phyloP scores from a whole-genome alignment of 2,888 invertebrate species.

The Cephus sareptanus region DNA sequence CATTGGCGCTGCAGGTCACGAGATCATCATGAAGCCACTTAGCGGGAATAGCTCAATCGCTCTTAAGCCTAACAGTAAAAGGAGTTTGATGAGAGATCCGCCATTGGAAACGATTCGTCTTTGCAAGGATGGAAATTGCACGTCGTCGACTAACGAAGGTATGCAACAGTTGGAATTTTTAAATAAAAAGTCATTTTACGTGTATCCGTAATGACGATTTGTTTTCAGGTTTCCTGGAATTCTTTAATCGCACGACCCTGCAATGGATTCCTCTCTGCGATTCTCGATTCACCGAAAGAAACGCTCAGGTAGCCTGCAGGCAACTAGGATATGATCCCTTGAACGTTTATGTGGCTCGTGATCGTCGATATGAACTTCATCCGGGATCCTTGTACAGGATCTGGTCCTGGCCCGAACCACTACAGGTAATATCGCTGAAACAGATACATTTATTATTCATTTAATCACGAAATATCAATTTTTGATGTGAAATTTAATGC shows the following conservation, averaged over 20 bases:
- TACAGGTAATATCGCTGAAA: conserved; percentile 67
- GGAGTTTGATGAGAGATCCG: conserved; percentile 56
- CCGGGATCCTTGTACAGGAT: conserved; percentile 87
- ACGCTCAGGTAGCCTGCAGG: conserved; percentile 95
- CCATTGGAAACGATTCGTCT: conserved; percentile 76
- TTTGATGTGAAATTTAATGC: neutral
- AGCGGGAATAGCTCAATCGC: conserved; percentile 49
- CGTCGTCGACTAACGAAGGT: conserved; percentile 69
- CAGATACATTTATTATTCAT: neutral
- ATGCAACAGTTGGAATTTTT: neutral
- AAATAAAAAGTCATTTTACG: neutral
- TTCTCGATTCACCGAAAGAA: conserved; percentile 92
- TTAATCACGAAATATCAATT: neutral
- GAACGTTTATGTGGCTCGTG: conserved; percentile 89
- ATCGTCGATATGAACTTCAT: conserved; percentile 87
- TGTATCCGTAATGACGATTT: neutral
- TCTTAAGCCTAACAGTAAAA: conserved; percentile 56
- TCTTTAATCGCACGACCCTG: conserved; percentile 93
- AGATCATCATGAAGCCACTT: conserved; percentile 82
- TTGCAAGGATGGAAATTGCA: conserved; percentile 81
- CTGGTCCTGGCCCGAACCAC: conserved; percentile 95
- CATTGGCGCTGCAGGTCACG: conserved; percentile 79
- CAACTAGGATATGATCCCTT: conserved; percentile 91
- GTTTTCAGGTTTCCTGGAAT: conserved; percentile 87
- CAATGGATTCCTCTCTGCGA: conserved; percentile 99